These are phyloP conservation scores for Arion vulgaris DNA, from an alignment of 1,140 invertebrate species.

Conservation along the genomic window DNA sequence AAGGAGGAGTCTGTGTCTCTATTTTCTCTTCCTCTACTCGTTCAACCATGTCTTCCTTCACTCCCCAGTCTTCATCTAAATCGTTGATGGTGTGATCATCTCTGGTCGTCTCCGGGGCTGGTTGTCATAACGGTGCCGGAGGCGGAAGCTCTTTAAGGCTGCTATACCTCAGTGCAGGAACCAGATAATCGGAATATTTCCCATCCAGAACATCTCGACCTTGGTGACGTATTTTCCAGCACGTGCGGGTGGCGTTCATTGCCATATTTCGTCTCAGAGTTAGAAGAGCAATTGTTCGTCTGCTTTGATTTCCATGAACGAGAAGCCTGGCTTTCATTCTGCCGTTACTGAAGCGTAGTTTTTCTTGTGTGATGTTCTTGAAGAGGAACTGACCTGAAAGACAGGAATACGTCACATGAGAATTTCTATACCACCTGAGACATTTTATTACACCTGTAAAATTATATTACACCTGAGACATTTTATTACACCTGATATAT, in stretches of 20 bases:
- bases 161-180: slow-evolving; percentile 14
- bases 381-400: slow-evolving; percentile 39
- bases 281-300: slow-evolving; percentile 19
- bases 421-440: no score
- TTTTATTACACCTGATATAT: no score
- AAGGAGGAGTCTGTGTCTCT: background rate
- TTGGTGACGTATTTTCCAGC: slow-evolving; percentile 26
- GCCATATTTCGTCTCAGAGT: slow-evolving; percentile 14
- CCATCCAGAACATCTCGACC: slow-evolving; percentile 40
- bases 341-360: slow-evolving; percentile 18
- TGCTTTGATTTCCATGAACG: background rate
- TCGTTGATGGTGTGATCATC: background rate
- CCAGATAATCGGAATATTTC: slow-evolving; percentile 30
- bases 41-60: background rate
- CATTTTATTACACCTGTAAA: no score
- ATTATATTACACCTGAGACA: no score
- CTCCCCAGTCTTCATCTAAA: background rate
- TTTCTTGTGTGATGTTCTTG: slow-evolving; percentile 25
- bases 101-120: background rate
- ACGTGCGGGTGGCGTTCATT: slow-evolving; percentile 18
- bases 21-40: background rate
- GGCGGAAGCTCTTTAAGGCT: slow-evolving; percentile 26
- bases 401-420: no score
- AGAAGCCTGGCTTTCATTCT: slow-evolving; percentile 11
- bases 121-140: slow-evolving; percentile 15